Conservation (phyloP, 37 sponge, comb jelly and placozoan genomes). For the Ephydatia muelleri region DNA sequence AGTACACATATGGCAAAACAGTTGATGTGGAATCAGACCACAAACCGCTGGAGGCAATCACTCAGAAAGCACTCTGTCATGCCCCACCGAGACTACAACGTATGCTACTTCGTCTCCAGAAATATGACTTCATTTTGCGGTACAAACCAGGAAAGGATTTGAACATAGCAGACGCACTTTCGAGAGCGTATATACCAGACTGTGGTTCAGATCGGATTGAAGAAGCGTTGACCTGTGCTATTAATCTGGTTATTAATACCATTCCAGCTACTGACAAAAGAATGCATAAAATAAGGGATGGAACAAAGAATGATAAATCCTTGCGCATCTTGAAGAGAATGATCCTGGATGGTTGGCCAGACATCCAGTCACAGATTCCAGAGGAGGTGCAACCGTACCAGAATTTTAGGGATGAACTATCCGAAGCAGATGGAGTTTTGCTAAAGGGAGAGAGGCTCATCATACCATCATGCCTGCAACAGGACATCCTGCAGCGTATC, state of each 20-base stretch:
- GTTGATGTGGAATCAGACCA: conserved; percentile 42
- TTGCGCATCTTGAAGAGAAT: neutral
- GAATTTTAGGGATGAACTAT: neutral
- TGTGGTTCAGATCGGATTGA: neutral
- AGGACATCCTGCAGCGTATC: neutral
- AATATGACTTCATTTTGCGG: conserved; percentile 8
- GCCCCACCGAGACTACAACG: conserved; percentile 41
- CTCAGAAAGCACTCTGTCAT: conserved; percentile 17
- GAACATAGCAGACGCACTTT: no score
- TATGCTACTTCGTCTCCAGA: conserved; percentile 29
- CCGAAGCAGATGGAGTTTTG: conserved; percentile 6
- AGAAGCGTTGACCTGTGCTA: neutral
- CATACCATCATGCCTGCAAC: neutral
- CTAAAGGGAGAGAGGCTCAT: neutral
- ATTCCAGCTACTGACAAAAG: neutral
- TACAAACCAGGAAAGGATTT: conserved; percentile 21
- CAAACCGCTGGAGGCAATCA: conserved; percentile 36
- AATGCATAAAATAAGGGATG: neutral
- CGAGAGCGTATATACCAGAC: no score
- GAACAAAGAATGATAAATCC: conserved; percentile 3
- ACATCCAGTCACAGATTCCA: neutral
- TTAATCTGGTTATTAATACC: conserved; percentile 1
- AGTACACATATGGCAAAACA: conserved; percentile 30
- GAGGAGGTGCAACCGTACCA: neutral
- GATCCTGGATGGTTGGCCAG: conserved; percentile 3